Evolutionary conservation across 1,140 invertebrate species (phyloP), one percentile per base, ranked within the genome.

Genomic region (Aphelenchoides fujianensis): DNA sequence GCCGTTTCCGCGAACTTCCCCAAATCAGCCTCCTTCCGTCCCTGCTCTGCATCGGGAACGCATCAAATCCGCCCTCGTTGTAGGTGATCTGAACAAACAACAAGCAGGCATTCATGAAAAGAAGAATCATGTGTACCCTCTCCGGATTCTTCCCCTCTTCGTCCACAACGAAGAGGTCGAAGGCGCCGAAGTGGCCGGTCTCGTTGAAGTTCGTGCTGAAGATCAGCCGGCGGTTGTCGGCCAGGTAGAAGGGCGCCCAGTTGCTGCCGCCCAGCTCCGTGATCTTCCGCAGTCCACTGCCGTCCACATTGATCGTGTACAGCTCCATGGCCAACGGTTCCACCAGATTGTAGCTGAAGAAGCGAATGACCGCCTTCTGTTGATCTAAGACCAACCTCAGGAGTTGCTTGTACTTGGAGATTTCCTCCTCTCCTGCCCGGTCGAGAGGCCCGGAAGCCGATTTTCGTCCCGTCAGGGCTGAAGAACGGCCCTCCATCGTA

Each of bases 401-500:
- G 12, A 76, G 30, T 59, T 76, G 57, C 62, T 76, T 76, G 52
- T 76, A 76, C 53, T 76, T 71, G 30, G 36, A 19, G 35, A 76
- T 57, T 55, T 76, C 74, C 7, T 69, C 61, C 23, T 23, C 28
- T 3, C n/a, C 61, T 76, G 27, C 74, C 74, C 5, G 74, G 74
- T 31, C 74, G 19, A 27, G 69, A 77, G 5, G 74, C 74, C 5
- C 74, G 41, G 30, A 76, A 76, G 3, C 72, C 68, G 2, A 76
- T 37, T 32, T 76, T 76, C 48, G 55, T 73, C 2, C 74, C 74
- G 53, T 76, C 74, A 1, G 74, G 74, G 27, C 62, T 68, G 41
- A 76, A 76, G 34, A 76, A 76, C 1, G 74, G 63, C 35, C 74
- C 74, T 1, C 74, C 74, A 57, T 76, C 74, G 55, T 76, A 76